These are phyloP conservation scores for Cotesia chilonis DNA, from an alignment of 1,140 invertebrate species.

Conservation along the genomic window DNA sequence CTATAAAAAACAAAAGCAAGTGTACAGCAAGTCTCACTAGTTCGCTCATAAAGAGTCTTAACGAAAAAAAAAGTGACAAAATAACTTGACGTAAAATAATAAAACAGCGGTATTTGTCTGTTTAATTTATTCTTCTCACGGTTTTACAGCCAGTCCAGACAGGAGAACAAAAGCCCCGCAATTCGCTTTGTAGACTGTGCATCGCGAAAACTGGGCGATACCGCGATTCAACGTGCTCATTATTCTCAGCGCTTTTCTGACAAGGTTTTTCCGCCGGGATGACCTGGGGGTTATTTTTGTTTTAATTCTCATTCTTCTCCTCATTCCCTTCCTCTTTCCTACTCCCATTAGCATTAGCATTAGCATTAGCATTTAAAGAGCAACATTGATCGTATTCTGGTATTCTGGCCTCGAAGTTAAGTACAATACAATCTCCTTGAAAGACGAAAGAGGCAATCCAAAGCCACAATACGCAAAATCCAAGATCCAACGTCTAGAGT, in stretches of 20 bases:
- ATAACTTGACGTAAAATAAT: slow-evolving; percentile 8
- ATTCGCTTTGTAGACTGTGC: background rate
- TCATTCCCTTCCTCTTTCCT: too few relatives aligned
- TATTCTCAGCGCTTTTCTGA: slow-evolving; percentile 20
- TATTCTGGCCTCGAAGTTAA: too few relatives aligned
- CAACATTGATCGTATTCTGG: too few relatives aligned
- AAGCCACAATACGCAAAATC: too few relatives aligned
- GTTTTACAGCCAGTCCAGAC: background rate
- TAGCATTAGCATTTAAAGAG: too few relatives aligned
- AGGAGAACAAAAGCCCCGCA: slow-evolving; percentile 21
- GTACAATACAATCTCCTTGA: too few relatives aligned
- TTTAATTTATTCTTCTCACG: slow-evolving; percentile 36
- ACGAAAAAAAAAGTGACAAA: background rate
- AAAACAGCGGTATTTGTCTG: slow-evolving; percentile 29
- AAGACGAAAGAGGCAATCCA: too few relatives aligned
- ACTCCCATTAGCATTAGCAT: too few relatives aligned
- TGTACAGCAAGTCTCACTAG: too few relatives aligned
- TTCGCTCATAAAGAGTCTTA: background rate
- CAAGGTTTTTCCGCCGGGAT: background rate
- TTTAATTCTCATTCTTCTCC: too few relatives aligned
- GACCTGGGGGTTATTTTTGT: background rate
- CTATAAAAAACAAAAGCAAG: too few relatives aligned
- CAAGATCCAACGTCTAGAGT: too few relatives aligned
- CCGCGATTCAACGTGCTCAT: slow-evolving; percentile 30
- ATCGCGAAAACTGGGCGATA: background rate